Evolutionary conservation across 1,140 invertebrate genomes (phyloP).

Genomic region (Caenorhabditis brenneri): DNA sequence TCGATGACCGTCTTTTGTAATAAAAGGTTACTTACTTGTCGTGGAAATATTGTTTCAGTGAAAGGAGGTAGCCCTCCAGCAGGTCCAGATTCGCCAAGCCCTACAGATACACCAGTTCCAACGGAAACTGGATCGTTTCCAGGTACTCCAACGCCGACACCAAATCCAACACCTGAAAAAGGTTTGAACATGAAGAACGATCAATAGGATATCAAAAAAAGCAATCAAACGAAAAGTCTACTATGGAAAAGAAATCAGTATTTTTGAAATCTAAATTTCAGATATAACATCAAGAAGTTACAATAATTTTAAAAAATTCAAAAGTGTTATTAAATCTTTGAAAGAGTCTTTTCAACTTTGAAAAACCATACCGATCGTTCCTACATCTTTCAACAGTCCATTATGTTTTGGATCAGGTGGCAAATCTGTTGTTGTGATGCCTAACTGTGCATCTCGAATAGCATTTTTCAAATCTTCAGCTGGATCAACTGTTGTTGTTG

Average conservation of each 20-base stretch:
- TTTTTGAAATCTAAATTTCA: no score
- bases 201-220: no score
- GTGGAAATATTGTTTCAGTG: conserved; percentile 44
- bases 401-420: conserved; percentile 48
- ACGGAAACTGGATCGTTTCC: conserved; percentile 53
- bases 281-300: no score
- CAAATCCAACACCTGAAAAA: conserved; percentile 53
- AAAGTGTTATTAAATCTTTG: no score
- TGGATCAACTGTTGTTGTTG: neutral
- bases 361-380: conserved; percentile 22
- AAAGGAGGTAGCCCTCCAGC: conserved; percentile 49
- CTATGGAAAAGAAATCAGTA: no score
- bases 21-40: conserved; percentile 46
- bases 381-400: conserved; percentile 54
- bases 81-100: conserved; percentile 23
- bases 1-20: neutral
- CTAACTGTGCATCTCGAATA: neutral
- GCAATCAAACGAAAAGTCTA: no score
- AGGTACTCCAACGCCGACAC: conserved; percentile 49
- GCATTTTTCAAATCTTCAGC: neutral
- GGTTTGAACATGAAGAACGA: no score
- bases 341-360: no score
- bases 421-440: conserved; percentile 23
- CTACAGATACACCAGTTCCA: conserved; percentile 43
- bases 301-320: no score